These are phyloP conservation scores for Charina bottae DNA, from an alignment of 2,113 vertebrate genomes.

Conservation along the genomic window DNA sequence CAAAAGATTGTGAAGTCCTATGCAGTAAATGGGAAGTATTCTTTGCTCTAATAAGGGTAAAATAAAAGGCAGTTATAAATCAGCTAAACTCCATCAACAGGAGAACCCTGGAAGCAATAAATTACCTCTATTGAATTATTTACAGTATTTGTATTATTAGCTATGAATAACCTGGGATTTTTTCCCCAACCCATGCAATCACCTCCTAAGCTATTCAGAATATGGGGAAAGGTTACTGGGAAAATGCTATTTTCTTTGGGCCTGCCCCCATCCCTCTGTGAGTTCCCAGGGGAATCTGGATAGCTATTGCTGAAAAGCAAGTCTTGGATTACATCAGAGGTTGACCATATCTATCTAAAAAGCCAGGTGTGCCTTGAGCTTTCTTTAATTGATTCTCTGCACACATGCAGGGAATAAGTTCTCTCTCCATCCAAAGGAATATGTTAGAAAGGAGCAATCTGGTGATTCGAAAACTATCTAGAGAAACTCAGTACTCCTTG, in stretches of 20 bases:
- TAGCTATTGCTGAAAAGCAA: background rate
- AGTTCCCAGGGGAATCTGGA: background rate
- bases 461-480: background rate
- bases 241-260: background rate
- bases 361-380: background rate
- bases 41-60: background rate
- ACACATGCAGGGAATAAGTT: background rate
- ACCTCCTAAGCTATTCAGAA: background rate
- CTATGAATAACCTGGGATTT: background rate
- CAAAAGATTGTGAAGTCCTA: background rate
- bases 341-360: background rate
- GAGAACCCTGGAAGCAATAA: background rate
- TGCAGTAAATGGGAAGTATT: background rate
- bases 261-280: background rate
- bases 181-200: background rate
- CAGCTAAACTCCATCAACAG: background rate
- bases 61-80: background rate
- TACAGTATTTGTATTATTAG: background rate
- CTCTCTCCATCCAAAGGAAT: background rate
- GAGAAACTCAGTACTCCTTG: too few species aligned
- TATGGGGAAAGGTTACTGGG: background rate
- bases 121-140: background rate
- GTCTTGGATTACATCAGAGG: background rate
- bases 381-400: background rate
- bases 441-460: background rate